Conservation (phyloP, 2,888 invertebrate genomes). For the Oscheius onirici region DNA sequence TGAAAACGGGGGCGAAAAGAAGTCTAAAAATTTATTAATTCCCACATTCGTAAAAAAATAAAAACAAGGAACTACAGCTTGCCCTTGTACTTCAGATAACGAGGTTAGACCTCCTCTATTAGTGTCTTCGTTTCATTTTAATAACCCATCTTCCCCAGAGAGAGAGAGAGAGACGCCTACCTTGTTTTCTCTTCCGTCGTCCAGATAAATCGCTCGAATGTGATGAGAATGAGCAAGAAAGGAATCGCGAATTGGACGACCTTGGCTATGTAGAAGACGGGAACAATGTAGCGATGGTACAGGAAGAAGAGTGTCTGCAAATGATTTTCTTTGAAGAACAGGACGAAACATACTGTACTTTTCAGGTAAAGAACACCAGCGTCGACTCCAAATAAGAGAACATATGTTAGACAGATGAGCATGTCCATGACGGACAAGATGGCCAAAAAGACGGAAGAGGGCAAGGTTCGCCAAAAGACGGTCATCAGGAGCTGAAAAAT, state of each 20-base stretch:
- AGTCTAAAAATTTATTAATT: constrained; percentile 34
- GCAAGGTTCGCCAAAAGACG: constrained; percentile 52
- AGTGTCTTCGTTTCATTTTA: constrained; percentile 5
- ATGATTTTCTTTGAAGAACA: too few relatives aligned
- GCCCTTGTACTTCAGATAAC: not conserved
- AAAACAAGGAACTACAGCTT: not conserved
- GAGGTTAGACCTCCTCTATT: constrained; percentile 3
- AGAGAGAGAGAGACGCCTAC: constrained; percentile 36
- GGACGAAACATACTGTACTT: constrained; percentile 36
- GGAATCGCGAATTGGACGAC: constrained; percentile 62
- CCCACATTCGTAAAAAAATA: not conserved
- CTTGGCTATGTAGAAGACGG: constrained; percentile 54
- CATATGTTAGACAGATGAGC: constrained; percentile 53
- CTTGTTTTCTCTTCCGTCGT: constrained; percentile 51
- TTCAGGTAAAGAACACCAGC: constrained; percentile 52
- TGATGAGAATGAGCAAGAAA: constrained; percentile 56
- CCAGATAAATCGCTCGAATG: constrained; percentile 60
- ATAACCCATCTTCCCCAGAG: not conserved
- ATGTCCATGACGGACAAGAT: constrained; percentile 51
- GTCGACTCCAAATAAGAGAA: constrained; percentile 58
- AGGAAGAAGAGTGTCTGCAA: constrained; percentile 52
- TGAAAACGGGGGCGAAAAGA: constrained; percentile 45
- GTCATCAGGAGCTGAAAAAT: constrained; percentile 52
- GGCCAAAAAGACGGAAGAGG: constrained; percentile 53
- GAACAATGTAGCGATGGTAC: constrained; percentile 53